phyloP scores from a whole-genome alignment of 2,113 vertebrate genomes.

The Rhinoptilus africanus region DNA sequence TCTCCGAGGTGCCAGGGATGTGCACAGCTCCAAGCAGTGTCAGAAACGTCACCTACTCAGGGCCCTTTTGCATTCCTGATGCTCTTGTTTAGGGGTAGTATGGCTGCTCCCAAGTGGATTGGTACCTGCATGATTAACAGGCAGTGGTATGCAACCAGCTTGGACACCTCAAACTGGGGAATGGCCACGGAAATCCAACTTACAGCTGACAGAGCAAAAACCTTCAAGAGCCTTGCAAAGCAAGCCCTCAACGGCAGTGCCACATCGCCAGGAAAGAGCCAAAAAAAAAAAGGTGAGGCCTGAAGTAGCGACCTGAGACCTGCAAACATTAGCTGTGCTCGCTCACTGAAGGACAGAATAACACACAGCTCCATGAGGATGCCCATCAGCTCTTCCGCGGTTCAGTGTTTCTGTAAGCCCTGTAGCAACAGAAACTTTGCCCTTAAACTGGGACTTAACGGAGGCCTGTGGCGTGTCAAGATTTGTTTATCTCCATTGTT shows the following conservation, averaged over 20 bases:
- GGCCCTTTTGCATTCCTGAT: background rate
- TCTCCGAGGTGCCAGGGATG: background rate
- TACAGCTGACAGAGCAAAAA: background rate
- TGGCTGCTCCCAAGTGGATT: accelerated
- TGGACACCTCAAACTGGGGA: background rate
- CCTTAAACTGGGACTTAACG: background rate
- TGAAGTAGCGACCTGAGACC: background rate
- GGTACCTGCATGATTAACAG: background rate
- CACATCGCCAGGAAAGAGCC: background rate
- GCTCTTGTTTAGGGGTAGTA: background rate
- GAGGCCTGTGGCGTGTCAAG: background rate
- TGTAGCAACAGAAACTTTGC: background rate
- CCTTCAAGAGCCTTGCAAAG: background rate
- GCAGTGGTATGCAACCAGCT: too few species aligned
- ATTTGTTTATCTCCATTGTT: background rate
- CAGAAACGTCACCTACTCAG: background rate
- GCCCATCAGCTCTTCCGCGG: background rate
- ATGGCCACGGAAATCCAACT: background rate
- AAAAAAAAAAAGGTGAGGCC: background rate
- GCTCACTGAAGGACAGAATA: background rate
- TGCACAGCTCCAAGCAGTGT: background rate
- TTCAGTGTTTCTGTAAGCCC: background rate
- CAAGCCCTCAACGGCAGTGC: too few species aligned
- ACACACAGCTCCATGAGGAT: background rate
- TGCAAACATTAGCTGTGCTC: background rate